Conservation (phyloP, 2,888 invertebrate species). For the Conus canariensis region DNA sequence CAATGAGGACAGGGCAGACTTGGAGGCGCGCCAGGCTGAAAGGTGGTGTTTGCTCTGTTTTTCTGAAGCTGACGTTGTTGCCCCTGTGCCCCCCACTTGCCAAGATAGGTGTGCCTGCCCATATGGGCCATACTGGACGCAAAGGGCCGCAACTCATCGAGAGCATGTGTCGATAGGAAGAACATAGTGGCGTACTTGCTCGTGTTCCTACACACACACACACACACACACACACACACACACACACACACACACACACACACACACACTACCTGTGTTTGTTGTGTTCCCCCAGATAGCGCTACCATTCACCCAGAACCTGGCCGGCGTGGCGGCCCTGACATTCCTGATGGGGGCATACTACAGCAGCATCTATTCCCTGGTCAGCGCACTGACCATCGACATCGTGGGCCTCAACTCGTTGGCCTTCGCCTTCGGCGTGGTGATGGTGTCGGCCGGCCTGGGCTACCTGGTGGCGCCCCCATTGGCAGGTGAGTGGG, state of each 20-base stretch:
- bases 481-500: slow-evolving; percentile 48
- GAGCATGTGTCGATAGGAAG: too few relatives aligned
- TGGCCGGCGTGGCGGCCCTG: background rate
- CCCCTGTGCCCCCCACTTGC: too few relatives aligned
- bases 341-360: slow-evolving; percentile 38
- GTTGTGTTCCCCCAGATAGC: background rate
- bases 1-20: too few relatives aligned
- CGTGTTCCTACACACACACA: background rate
- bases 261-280: background rate
- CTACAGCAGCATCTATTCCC: slow-evolving; percentile 43
- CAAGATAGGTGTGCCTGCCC: too few relatives aligned
- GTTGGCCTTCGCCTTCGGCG: slow-evolving; percentile 48
- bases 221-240: slow-evolving; percentile 5
- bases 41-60: too few relatives aligned
- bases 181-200: too few relatives aligned
- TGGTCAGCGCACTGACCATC: slow-evolving; percentile 45
- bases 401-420: slow-evolving; percentile 41
- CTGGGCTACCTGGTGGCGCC: slow-evolving; percentile 49
- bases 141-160: too few relatives aligned
- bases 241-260: background rate
- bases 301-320: slow-evolving; percentile 20
- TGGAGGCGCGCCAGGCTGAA: too few relatives aligned
- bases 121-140: too few relatives aligned
- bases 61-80: too few relatives aligned
- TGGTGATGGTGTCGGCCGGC: slow-evolving; percentile 51